phyloP scores from a whole-genome alignment of 1,140 invertebrate genomes.

The Euwallacea fornicatus region DNA sequence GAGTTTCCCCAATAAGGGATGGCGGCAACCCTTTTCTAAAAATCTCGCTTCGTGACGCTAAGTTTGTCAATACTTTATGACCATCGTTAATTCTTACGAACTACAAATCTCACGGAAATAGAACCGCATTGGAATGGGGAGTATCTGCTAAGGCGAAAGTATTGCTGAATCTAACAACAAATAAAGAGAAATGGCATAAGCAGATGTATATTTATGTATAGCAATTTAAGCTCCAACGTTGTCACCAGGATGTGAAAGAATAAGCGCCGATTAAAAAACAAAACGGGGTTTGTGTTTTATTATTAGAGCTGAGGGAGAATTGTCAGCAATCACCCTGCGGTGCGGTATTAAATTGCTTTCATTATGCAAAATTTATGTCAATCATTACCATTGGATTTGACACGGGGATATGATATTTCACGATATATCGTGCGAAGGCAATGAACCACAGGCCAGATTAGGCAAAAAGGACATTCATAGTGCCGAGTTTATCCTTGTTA shows the following conservation, averaged over 20 bases:
- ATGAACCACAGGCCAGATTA: conserved; percentile 52
- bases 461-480: conserved; percentile 43
- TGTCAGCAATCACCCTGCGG: conserved; percentile 40
- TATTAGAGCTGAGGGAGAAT: conserved; percentile 42
- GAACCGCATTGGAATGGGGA: too few relatives aligned
- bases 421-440: conserved; percentile 49
- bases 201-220: conserved; percentile 14
- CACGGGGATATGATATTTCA: conserved; percentile 53
- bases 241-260: conserved; percentile 34
- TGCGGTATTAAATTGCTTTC: conserved; percentile 50
- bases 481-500: conserved; percentile 53
- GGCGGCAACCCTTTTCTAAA: not conserved
- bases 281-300: conserved; percentile 46
- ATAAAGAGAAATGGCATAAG: not conserved
- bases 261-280: conserved; percentile 35
- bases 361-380: conserved; percentile 55
- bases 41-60: too few relatives aligned
- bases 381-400: conserved; percentile 55
- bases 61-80: too few relatives aligned
- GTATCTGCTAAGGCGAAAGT: too few relatives aligned
- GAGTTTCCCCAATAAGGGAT: too few relatives aligned
- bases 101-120: too few relatives aligned
- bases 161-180: too few relatives aligned
- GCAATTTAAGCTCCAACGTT: conserved; percentile 31
- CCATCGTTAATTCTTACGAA: too few relatives aligned